These are phyloP conservation scores for Octopus bimaculoides DNA, from an alignment of 1,140 invertebrate species.

Conservation along the genomic window DNA sequence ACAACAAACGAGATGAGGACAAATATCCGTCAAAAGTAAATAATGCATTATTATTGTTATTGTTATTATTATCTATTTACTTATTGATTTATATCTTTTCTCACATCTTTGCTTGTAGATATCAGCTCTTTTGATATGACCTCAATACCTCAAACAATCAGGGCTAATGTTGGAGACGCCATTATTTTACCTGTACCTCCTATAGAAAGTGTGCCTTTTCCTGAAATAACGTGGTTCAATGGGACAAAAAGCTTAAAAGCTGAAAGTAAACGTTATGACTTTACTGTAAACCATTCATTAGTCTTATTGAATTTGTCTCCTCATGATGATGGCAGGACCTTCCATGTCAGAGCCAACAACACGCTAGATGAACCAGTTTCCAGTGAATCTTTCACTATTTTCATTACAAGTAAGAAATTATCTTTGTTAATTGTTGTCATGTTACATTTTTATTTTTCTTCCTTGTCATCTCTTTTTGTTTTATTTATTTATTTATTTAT, in stretches of 20 bases:
- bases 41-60: too few species aligned
- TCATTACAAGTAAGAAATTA: conserved; percentile 62
- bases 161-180: conserved; percentile 68
- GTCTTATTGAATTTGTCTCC: conserved; percentile 77
- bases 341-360: conserved; percentile 78
- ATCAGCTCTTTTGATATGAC: background rate
- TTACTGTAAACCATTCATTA: conserved; percentile 71
- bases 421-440: too few species aligned
- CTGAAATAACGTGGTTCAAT: conserved; percentile 80
- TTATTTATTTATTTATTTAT: too few species aligned
- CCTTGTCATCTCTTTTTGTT: too few species aligned
- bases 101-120: background rate
- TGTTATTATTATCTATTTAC: too few species aligned
- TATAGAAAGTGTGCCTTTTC: conserved; percentile 78
- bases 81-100: too few species aligned
- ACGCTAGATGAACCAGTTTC: conserved; percentile 73
- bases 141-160: conserved; percentile 61
- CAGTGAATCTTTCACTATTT: conserved; percentile 84
- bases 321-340: conserved; percentile 64
- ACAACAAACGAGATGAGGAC: too few species aligned
- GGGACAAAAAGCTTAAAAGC: conserved; percentile 59
- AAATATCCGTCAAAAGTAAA: too few species aligned
- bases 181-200: conserved; percentile 77
- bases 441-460: too few species aligned
- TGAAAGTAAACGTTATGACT: conserved; percentile 8